Conservation (phyloP, 2,888 invertebrate species). For the Drosophila pullipes region DNA sequence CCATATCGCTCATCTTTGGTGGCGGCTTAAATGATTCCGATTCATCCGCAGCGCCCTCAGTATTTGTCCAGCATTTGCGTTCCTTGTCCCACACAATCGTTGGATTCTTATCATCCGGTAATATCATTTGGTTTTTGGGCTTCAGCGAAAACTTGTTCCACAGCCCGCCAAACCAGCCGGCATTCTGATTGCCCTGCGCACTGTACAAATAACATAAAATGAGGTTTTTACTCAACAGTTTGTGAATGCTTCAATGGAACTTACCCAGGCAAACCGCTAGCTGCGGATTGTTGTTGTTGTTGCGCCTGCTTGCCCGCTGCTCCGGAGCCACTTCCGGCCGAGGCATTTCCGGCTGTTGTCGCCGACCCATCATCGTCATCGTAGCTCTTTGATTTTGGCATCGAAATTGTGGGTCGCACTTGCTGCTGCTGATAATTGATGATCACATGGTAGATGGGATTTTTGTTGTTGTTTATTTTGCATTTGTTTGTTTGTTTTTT, state of each 20-base stretch:
- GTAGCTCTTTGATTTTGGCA: constrained; percentile 86
- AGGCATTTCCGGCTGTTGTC: constrained; percentile 16
- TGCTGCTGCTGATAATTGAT: constrained; percentile 53
- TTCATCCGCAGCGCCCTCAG: constrained; percentile 86
- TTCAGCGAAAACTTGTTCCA: constrained; percentile 93
- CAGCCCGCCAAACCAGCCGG: constrained; percentile 94
- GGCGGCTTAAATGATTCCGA: constrained; percentile 89
- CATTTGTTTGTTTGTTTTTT: constrained; percentile 4
- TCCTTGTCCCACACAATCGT: constrained; percentile 96
- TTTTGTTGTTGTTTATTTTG: constrained; percentile 15
- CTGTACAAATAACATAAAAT: constrained; percentile 31
- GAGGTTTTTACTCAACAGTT: background rate
- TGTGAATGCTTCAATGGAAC: background rate
- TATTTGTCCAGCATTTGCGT: constrained; percentile 94
- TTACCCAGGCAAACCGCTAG: constrained; percentile 61
- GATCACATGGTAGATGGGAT: constrained; percentile 17
- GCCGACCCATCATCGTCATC: constrained; percentile 74
- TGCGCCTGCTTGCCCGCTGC: constrained; percentile 33
- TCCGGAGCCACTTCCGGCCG: constrained; percentile 15
- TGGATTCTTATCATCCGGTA: constrained; percentile 97
- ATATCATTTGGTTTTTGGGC: constrained; percentile 97
- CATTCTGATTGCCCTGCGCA: constrained; percentile 77
- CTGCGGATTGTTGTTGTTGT: constrained; percentile 32
- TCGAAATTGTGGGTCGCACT: constrained; percentile 86
- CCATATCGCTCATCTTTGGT: constrained; percentile 88